These are phyloP conservation scores for Pseudorectes ferrugineus DNA, from an alignment of 2,113 vertebrate species.

Conservation along the genomic window DNA sequence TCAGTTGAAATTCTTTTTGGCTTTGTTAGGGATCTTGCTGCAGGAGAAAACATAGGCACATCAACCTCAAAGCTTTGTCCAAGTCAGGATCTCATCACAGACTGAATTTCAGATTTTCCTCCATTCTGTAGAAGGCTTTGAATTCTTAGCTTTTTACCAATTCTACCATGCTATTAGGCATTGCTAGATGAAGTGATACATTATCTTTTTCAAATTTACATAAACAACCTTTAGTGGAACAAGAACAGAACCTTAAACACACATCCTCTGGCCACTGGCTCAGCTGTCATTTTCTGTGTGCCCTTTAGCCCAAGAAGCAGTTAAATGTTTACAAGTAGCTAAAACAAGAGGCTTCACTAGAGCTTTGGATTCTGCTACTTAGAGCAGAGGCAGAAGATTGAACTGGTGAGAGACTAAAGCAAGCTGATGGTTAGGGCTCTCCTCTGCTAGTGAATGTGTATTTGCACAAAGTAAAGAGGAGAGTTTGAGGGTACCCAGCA, in stretches of 20 bases:
- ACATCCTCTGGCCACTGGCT: not conserved
- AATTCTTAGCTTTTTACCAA: not conserved
- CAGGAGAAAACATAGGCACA: not conserved
- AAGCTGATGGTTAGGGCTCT: not conserved
- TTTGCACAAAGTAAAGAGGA: not conserved
- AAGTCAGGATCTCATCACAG: not conserved
- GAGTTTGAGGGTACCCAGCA: not conserved
- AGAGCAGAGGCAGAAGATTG: not conserved
- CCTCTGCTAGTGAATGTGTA: not conserved
- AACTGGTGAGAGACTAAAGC: not conserved
- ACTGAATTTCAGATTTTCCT: not conserved
- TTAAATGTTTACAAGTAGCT: not conserved
- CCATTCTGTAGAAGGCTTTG: not conserved
- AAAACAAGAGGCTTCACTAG: not conserved
- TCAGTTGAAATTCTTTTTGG: not conserved
- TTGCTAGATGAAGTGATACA: not conserved
- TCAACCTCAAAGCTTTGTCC: not conserved
- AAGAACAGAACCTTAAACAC: not conserved
- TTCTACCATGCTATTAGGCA: not conserved
- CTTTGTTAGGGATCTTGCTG: not conserved
- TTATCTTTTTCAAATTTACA: not conserved
- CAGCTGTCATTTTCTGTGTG: not conserved
- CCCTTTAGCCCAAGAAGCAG: not conserved
- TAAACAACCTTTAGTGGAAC: not conserved
- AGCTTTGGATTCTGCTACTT: not conserved